A percentile compares a stretch with the other conserved stretches of the same genome.
These are phyloP conservation scores for Apus apus DNA, from an alignment of 2,113 vertebrate species.

Conservation along the genomic window DNA sequence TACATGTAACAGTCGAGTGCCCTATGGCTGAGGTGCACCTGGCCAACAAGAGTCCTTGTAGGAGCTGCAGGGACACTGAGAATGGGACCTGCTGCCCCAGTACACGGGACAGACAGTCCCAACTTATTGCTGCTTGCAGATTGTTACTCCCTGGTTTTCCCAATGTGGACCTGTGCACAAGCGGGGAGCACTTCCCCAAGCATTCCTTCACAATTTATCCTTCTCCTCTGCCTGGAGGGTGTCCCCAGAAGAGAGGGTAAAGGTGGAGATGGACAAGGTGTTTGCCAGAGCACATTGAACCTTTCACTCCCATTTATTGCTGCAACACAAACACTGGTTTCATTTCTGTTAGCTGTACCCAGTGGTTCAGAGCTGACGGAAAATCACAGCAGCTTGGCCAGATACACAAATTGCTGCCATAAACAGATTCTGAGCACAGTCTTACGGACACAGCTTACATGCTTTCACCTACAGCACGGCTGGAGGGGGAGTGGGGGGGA, in stretches of 20 bases:
- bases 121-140: neutral
- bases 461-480: neutral
- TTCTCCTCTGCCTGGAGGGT: neutral
- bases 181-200: neutral
- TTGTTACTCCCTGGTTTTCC: neutral
- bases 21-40: accelerated
- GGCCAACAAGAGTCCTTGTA: neutral
- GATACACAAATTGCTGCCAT: neutral
- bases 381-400: neutral
- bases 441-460: neutral
- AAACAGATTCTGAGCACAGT: neutral
- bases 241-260: neutral
- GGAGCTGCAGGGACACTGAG: neutral
- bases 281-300: neutral
- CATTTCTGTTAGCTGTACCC: neutral
- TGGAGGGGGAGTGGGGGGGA: neutral
- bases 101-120: neutral
- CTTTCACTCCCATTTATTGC: neutral
- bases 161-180: neutral
- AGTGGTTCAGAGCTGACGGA: neutral
- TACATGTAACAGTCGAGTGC: neutral
- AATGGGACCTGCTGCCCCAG: neutral
- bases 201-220: neutral
- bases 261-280: neutral
- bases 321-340: neutral